Base-by-base conservation (phyloP, 1,140 invertebrate species). In the Brachionus angularis region DNA sequence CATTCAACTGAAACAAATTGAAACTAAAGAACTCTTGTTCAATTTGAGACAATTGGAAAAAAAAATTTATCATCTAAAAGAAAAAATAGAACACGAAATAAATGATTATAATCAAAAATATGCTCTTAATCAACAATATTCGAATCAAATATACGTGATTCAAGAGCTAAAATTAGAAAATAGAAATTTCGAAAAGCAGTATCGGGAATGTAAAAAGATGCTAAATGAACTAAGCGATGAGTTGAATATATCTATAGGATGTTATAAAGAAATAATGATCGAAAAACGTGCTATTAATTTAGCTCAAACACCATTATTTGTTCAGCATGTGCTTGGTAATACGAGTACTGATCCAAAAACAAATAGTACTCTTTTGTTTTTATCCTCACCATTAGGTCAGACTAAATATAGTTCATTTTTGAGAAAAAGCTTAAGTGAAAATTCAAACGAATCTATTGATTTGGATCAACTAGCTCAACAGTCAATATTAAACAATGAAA, bases 391-490 rank as follows among this genome's bases (percentile, higher is more conserved):
- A n/a, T n/a, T n/a, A n/a, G n/a, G n/a, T n/a, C n/a, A n/a, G n/a
- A n/a, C n/a, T n/a, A n/a, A n/a, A n/a, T n/a, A n/a, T n/a, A n/a
- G n/a, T n/a, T n/a, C n/a, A n/a, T n/a, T n/a, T n/a, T n/a, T n/a
- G n/a, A n/a, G n/a, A n/a, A n/a, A n/a, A n/a, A n/a, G n/a, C n/a
- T n/a, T n/a, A 87, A 34, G 85, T 88, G 31, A 76, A 81, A 0
- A 87, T 87, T 2, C 87, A 91, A 33, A 88, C 92, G 7, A 83
- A 5, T 34, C 33, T 14, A 36, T 67, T 34, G 62, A 50, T 50
- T 36, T 67, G 14, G 62, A 50, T 36, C 62, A 50, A 29, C 34
- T 67, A 8, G 47, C 42, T 25, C 42, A 67, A 49, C 21, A 58
- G 53, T 58, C 53, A 10, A 58, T 58, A 36, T 18, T 58, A 14